Base-by-base conservation (phyloP, 2,888 invertebrate genomes). In the Notodonta dromedarius region DNA sequence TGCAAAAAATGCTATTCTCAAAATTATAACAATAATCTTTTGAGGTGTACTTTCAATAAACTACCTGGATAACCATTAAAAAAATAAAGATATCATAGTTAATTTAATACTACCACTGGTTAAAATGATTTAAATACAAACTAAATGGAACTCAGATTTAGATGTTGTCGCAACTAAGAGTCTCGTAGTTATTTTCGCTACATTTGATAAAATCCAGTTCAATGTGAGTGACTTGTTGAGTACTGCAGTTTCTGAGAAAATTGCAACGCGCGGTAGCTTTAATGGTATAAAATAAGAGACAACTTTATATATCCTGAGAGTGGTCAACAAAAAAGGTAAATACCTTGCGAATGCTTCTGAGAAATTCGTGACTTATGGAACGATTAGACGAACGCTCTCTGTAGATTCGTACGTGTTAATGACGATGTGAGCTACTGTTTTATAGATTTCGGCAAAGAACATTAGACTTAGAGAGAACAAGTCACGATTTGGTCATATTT, bases 201-300 rank as follows among this genome's bases (percentile, higher is more conserved):
- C 16, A 9, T 52, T 32, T 32, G 52, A 52, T 52, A 52, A 52
- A 35, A 52, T 52, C 52, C 52, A 32, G 52, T 52, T 11, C 32
- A 32, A 13, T 32, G 64, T 63, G 42, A 62, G 32, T 61, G 61
- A 65, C 73, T 57, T 59, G 32, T 63, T 58, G 61, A 65, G 58
- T 71, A 62, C 61, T 65, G 16, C 32, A 16, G 35, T 66, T 73
- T 73, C 76, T 66, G 8, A 63, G 61, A 57, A 65, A 57, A 14
- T 7, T 56, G 62, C 51, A 69, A 35, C 16, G 39, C n/a, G 13
- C 52, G 56, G 63, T 61, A 62, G 62, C 65, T 60, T 59, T 59
- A 12, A 32, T 50, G 50, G 7, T 11, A 16, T 50, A 11, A 50
- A 16, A 16, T 50, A 5, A 16, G 16, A 50, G 16, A 50, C 8